phyloP scores from a whole-genome alignment of 2,888 invertebrate genomes.

The Encarsia formosa region DNA sequence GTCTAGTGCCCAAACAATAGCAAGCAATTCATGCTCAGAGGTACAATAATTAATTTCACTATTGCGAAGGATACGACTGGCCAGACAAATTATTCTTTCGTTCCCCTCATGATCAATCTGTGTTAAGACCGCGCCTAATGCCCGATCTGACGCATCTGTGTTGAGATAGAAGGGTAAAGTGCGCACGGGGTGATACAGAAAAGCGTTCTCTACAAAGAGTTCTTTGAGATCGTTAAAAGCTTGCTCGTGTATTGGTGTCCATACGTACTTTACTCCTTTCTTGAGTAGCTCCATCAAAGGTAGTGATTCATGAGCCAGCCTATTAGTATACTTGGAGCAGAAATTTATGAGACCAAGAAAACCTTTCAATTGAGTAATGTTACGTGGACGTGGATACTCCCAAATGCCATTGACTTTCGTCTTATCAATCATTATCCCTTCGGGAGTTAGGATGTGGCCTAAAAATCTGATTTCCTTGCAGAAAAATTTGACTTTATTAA shows the following conservation, averaged over 20 bases:
- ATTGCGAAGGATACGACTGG: too few species aligned
- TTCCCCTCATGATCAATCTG: too few species aligned
- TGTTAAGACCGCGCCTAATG: not conserved
- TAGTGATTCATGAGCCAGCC: too few species aligned
- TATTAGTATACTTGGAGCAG: too few species aligned
- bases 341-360: conserved; percentile 29
- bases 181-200: not conserved
- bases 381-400: too few species aligned
- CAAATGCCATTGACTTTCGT: too few species aligned
- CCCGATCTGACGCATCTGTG: not conserved
- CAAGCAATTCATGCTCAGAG: not conserved
- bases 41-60: conserved; percentile 6
- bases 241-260: not conserved
- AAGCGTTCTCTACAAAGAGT: not conserved
- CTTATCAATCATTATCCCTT: conserved; percentile 30
- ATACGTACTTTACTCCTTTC: not conserved
- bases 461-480: conserved; percentile 29
- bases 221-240: not conserved
- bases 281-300: not conserved
- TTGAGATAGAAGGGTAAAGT: not conserved
- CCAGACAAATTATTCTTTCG: too few species aligned
- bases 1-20: too few species aligned
- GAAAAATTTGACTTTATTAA: conserved; percentile 30
- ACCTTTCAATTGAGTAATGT: too few species aligned
- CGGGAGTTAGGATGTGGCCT: conserved; percentile 28